Conservation (phyloP, 1,140 invertebrate genomes). For the Drosophila carrolli region DNA sequence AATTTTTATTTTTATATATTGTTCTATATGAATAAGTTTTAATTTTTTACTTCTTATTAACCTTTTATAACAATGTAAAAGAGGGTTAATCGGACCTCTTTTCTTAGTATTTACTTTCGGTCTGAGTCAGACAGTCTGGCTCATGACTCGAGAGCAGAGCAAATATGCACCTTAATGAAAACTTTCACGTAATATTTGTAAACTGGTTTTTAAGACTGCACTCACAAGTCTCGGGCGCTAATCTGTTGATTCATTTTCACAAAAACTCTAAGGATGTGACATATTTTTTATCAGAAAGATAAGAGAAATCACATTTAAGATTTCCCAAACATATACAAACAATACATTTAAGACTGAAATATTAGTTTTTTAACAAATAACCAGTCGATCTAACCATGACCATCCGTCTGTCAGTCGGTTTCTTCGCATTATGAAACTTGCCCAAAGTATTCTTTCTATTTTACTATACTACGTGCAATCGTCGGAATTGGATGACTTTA, state of each 20-base stretch:
- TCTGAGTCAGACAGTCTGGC: slow-evolving; percentile 20
- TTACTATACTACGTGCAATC: too few species aligned
- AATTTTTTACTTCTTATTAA: background rate
- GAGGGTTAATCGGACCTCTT: background rate
- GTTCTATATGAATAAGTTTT: too few species aligned
- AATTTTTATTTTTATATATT: too few species aligned
- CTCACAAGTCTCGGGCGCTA: background rate
- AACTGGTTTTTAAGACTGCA: slow-evolving; percentile 37
- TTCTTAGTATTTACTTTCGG: slow-evolving; percentile 2
- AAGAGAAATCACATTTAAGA: background rate
- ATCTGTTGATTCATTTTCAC: slow-evolving; percentile 18
- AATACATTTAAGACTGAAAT: too few species aligned
- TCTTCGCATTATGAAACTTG: too few species aligned
- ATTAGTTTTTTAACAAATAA: too few species aligned
- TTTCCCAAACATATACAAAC: background rate
- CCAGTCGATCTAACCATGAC: too few species aligned
- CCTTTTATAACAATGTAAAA: background rate
- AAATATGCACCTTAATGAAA: slow-evolving; percentile 37
- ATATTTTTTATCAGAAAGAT: background rate
- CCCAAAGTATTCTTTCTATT: too few species aligned
- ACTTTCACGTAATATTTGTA: slow-evolving; percentile 40
- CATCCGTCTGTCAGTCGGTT: too few species aligned
- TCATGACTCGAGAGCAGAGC: slow-evolving; percentile 30
- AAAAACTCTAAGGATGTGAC: slow-evolving; percentile 3
- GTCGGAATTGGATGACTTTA: too few species aligned